Evolutionary conservation across 2,888 invertebrate genomes (phyloP).

Genomic region (Idaea aversata): DNA sequence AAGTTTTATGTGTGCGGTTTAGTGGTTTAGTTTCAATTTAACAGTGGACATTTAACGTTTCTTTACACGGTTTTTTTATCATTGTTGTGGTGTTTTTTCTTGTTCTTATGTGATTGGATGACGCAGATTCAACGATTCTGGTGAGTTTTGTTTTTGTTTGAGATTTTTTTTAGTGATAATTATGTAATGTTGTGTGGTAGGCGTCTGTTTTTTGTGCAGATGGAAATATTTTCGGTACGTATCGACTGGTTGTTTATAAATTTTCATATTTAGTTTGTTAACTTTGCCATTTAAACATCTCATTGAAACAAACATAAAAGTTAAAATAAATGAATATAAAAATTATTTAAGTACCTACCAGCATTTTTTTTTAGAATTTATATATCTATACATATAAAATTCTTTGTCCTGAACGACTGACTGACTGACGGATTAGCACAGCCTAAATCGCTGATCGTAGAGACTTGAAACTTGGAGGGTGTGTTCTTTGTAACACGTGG

Average conservation of each 20-base stretch:
- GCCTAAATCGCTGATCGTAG: too few relatives aligned
- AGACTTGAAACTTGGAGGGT: too few relatives aligned
- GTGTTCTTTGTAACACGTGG: too few relatives aligned
- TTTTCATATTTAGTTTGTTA: background rate
- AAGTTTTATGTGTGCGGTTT: background rate
- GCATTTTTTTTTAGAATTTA: too few relatives aligned
- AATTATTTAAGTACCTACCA: too few relatives aligned
- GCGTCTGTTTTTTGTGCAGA: background rate
- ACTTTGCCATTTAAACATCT: background rate
- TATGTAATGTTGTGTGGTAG: background rate
- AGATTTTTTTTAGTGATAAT: background rate
- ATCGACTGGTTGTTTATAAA: background rate
- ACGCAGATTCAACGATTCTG: slow-evolving; percentile 1
- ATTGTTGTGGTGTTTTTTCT: background rate
- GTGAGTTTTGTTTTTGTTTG: background rate
- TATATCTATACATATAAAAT: too few relatives aligned
- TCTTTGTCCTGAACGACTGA: too few relatives aligned
- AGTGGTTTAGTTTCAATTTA: background rate
- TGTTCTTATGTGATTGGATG: background rate
- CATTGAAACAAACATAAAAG: too few relatives aligned
- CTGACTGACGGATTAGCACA: too few relatives aligned
- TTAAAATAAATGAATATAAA: too few relatives aligned
- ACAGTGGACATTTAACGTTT: background rate
- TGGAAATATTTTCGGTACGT: slow-evolving; percentile 1
- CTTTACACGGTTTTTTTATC: background rate